Conservation (phyloP, 1,140 invertebrate species). For the Halotydeus destructor region DNA sequence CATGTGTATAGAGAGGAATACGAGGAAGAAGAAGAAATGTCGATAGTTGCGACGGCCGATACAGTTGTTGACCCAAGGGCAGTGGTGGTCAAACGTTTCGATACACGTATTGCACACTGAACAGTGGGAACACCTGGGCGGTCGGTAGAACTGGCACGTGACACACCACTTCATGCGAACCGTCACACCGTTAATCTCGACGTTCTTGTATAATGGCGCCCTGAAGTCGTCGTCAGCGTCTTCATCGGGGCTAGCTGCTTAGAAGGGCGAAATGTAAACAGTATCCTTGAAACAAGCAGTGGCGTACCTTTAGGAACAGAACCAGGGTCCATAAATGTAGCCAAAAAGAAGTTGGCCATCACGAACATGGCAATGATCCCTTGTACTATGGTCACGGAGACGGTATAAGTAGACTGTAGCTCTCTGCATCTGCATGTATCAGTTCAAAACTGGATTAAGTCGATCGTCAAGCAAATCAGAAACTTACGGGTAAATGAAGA, state of each 20-base stretch:
- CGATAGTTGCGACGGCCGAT: constrained; percentile 95
- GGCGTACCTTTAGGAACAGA: constrained; percentile 84
- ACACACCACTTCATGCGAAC: constrained; percentile 99
- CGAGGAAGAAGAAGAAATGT: constrained; percentile 94
- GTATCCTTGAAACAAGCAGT: not conserved
- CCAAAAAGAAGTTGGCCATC: constrained; percentile 88
- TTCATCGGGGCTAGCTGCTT: constrained; percentile 75
- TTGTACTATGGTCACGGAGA: constrained; percentile 78
- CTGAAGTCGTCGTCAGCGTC: constrained; percentile 95
- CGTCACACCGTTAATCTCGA: constrained; percentile 92
- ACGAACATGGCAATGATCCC: constrained; percentile 89
- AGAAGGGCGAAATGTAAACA: constrained; percentile 9
- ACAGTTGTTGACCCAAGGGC: constrained; percentile 98
- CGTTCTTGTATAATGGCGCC: constrained; percentile 89
- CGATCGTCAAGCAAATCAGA: constrained; percentile 6
- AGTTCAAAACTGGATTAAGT: constrained; percentile 15
- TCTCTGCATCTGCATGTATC: constrained; percentile 44
- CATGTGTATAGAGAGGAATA: constrained; percentile 91
- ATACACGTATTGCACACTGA: constrained; percentile 98
- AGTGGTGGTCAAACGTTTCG: constrained; percentile 99
- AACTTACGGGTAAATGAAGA: constrained; percentile 93
- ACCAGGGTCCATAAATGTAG: constrained; percentile 98
- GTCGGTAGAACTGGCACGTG: constrained; percentile 97
- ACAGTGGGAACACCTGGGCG: constrained; percentile 94
- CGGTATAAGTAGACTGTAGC: constrained; percentile 51